Evolutionary conservation across 2,113 vertebrate genomes (phyloP).

Genomic region (Macaca fascicularis): DNA sequence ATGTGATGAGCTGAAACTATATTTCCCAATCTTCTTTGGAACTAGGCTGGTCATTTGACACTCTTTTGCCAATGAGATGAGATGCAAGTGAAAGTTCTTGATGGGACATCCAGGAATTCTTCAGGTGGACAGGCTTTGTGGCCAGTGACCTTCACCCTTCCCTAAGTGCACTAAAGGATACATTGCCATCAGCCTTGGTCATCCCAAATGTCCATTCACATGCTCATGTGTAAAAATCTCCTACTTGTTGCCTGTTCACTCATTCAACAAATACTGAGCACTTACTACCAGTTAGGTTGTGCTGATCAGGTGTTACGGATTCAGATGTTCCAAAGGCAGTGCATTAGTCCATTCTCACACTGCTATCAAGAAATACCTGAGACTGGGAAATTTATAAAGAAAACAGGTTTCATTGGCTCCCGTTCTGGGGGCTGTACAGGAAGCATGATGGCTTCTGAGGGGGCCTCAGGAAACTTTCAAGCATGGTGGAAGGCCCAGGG

Average conservation of each 20-base stretch:
- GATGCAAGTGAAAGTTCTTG: background rate
- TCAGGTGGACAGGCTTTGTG: background rate
- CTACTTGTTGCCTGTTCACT: background rate
- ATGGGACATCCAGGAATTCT: background rate
- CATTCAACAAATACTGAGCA: background rate
- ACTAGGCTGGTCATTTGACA: background rate
- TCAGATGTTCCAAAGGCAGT: background rate
- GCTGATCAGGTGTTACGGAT: background rate
- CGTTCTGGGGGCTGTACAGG: too few relatives aligned
- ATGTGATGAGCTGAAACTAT: background rate
- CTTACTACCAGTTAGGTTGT: background rate
- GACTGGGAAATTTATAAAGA: too few relatives aligned
- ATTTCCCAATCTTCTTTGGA: background rate
- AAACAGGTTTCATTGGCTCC: too few relatives aligned
- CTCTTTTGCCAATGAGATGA: background rate
- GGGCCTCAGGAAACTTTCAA: too few relatives aligned
- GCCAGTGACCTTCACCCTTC: too few relatives aligned
- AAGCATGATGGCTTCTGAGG: too few relatives aligned
- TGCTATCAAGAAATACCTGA: too few relatives aligned
- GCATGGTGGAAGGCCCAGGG: too few relatives aligned
- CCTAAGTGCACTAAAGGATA: background rate
- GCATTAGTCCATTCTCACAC: too few relatives aligned
- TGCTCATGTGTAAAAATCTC: background rate
- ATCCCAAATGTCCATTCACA: background rate
- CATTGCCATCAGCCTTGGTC: background rate